These are phyloP conservation scores for Acrobasis suavella DNA, from an alignment of 2,888 invertebrate species.

Conservation along the genomic window DNA sequence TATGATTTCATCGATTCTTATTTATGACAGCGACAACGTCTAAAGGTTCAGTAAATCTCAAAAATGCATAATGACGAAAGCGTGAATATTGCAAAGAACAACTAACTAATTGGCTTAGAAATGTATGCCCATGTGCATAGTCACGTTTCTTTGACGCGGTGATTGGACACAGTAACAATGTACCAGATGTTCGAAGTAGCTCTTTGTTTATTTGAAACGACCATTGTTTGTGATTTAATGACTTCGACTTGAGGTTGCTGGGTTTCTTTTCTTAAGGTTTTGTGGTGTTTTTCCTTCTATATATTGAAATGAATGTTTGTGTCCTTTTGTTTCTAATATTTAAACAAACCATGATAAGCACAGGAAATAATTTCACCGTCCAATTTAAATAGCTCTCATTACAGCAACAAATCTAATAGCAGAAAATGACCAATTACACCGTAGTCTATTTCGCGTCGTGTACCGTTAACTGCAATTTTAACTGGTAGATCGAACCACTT, in stretches of 20 bases:
- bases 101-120: slow-evolving; percentile 5
- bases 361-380: slow-evolving; percentile 10
- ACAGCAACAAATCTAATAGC: slow-evolving; percentile 10
- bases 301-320: not conserved
- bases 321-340: too few species aligned
- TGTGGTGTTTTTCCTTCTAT: not conserved
- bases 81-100: slow-evolving; percentile 2
- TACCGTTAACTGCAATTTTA: slow-evolving; percentile 58
- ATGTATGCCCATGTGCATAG: not conserved
- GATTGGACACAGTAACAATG: slow-evolving; percentile 3
- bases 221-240: slow-evolving; percentile 11
- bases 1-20: not conserved
- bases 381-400: slow-evolving; percentile 8
- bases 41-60: not conserved
- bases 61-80: not conserved
- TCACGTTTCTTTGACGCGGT: slow-evolving; percentile 13
- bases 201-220: not conserved
- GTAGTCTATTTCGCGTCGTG: slow-evolving; percentile 51
- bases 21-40: not conserved
- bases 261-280: not conserved
- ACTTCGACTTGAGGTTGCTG: not conserved
- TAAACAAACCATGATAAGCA: not conserved
- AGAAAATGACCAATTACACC: slow-evolving; percentile 31
- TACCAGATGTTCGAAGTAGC: slow-evolving; percentile 10
- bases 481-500: slow-evolving; percentile 47